Conservation (phyloP, 2,888 invertebrate genomes). For the Adineta ricciae region DNA sequence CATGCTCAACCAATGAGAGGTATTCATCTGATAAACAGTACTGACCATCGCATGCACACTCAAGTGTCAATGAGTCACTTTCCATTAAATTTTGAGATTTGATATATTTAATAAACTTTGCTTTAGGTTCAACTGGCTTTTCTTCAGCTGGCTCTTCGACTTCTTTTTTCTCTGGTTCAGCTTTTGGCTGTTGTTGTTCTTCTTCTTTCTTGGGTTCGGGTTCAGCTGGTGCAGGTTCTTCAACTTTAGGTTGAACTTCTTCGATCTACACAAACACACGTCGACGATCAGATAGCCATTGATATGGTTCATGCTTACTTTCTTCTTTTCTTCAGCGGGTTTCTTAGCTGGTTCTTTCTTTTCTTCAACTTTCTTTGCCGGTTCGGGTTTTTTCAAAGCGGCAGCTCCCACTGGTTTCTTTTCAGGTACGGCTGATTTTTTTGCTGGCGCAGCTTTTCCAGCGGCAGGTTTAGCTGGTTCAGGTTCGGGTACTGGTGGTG, state of each 20-base stretch:
- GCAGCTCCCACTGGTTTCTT: slow-evolving; percentile 45
- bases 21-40: background rate
- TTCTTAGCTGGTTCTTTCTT: slow-evolving; percentile 55
- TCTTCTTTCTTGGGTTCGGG: too few relatives aligned
- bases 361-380: slow-evolving; percentile 55
- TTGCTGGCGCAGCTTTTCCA: slow-evolving; percentile 25
- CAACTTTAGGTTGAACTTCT: slow-evolving; percentile 18
- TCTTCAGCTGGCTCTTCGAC: background rate
- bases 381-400: slow-evolving; percentile 28
- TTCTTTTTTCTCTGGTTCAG: background rate
- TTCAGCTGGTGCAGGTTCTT: slow-evolving; percentile 36
- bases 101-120: slow-evolving; percentile 55
- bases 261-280: background rate
- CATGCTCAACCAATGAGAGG: too few relatives aligned
- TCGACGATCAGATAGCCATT: background rate
- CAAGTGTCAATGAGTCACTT: slow-evolving; percentile 73
- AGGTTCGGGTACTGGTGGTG: slow-evolving; percentile 2
- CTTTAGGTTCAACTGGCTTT: slow-evolving; percentile 17
- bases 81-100: slow-evolving; percentile 68
- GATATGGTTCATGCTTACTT: background rate
- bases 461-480: background rate
- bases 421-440: slow-evolving; percentile 34
- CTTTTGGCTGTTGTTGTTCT: background rate
- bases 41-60: slow-evolving; percentile 64
- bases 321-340: slow-evolving; percentile 20